Evolutionary conservation across 2,113 vertebrate species (phyloP), one percentile per base, ranked within the genome.

Genomic region (Semicossyphus pulcher): DNA sequence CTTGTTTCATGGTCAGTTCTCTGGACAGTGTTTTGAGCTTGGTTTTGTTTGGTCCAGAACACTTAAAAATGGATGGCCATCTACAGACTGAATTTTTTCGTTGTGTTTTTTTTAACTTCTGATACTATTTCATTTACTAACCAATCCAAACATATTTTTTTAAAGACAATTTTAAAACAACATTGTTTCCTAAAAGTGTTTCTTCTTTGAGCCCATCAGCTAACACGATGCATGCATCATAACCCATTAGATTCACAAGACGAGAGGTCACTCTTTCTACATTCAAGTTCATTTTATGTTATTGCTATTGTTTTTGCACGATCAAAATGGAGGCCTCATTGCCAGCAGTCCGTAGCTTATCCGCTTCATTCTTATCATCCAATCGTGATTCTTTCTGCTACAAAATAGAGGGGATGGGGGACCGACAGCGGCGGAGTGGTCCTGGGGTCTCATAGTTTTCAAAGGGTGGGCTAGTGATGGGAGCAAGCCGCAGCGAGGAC

Each of bases 351-450:
- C 23, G 20, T 34, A 29, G 57, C 62, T 77, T 61, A 65, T 72
- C 65, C 53, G 51, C 45, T 41, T 54, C 39, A 36, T 75, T 61
- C 29, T 69, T 51, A 53, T 66, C 68, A 63, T 56, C 80, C 78
- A 80, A 76, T 89, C 69, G 53, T 36, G 66, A 34, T 66, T 68
- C 68, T 76, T 66, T 84, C 80, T 71, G 76, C 93, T 97, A 97
- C 89, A 97, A 94, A 93, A 97, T 95, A 89, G 96, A 97, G 74
- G 96, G 95, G 73, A 97, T 95, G 78, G 96, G 95, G 10, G 95
- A 95, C 54, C 94, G 94, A 69, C 95, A 95, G 62, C 95, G 95
- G 76, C 94, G 94, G 76, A 96, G 71, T 9, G 94, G 93, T 70
- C 93, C 93, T 10, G 95, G 96, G 34, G 95, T 92, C 90, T 95